Conservation (phyloP, 1,140 invertebrate genomes). For the Bradynema listronoti region DNA sequence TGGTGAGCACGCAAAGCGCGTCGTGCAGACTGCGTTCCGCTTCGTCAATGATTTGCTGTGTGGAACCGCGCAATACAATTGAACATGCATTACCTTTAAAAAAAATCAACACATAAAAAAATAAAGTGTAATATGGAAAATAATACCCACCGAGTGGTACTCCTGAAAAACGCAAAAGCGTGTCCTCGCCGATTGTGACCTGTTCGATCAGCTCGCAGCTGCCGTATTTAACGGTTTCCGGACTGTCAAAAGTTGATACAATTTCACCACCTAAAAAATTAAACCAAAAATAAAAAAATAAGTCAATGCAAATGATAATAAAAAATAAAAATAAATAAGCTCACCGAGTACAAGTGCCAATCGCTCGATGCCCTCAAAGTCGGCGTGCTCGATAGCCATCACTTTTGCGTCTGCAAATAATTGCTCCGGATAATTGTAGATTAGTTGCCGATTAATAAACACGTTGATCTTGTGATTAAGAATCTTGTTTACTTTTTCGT, state of each 20-base stretch:
- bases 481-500: constrained; percentile 90
- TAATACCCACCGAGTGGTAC: constrained; percentile 47
- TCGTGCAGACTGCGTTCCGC: constrained; percentile 96
- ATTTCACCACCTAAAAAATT: constrained; percentile 75
- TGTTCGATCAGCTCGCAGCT: constrained; percentile 91
- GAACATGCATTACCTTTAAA: constrained; percentile 87
- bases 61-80: constrained; percentile 92
- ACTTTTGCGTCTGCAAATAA: constrained; percentile 93
- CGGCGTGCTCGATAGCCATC: constrained; percentile 99
- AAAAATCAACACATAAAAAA: constrained; percentile 8
- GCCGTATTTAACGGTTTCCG: constrained; percentile 82
- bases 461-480: constrained; percentile 91
- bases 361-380: constrained; percentile 97
- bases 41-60: constrained; percentile 96
- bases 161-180: constrained; percentile 83
- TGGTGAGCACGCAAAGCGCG: constrained; percentile 88
- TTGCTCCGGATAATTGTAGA: constrained; percentile 99
- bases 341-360: constrained; percentile 82
- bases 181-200: constrained; percentile 96
- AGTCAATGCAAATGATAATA: not conserved
- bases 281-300: constrained; percentile 12
- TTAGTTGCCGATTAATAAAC: constrained; percentile 96
- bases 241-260: constrained; percentile 92
- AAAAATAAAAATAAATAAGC: constrained; percentile 12
- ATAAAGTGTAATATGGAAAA: constrained; percentile 12